Evolutionary conservation across 53 echinoderm and acorn worm species (phyloP).

Genomic region (Stichopus horrens): DNA sequence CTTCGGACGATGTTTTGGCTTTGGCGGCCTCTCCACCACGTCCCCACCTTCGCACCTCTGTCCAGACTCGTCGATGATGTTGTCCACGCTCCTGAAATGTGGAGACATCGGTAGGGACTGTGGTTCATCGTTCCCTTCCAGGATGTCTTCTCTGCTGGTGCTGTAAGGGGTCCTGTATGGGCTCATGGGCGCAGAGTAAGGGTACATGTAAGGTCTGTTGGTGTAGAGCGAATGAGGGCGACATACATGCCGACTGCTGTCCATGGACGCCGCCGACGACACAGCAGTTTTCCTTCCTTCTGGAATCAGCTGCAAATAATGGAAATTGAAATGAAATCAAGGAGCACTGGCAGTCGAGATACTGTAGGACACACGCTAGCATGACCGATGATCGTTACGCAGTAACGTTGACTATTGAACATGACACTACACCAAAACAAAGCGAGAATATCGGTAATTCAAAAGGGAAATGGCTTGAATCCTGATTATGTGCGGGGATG

Average conservation of each 20-base stretch:
- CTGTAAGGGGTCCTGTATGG: slow-evolving; percentile 39
- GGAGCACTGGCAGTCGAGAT: too few species aligned
- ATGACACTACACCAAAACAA: neutral
- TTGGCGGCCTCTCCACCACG: slow-evolving; percentile 65
- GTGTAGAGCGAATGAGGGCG: slow-evolving; percentile 34
- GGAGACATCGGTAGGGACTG: slow-evolving; percentile 15
- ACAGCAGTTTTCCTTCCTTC: slow-evolving; percentile 17
- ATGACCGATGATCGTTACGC: too few species aligned
- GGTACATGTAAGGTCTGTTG: slow-evolving; percentile 10
- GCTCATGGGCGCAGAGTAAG: slow-evolving; percentile 35
- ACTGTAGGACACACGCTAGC: too few species aligned
- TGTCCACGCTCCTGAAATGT: slow-evolving; percentile 24
- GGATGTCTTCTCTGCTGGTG: slow-evolving; percentile 40
- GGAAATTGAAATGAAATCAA: too few species aligned
- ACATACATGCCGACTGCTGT: neutral
- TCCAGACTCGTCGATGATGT: slow-evolving; percentile 13
- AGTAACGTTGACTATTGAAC: too few species aligned
- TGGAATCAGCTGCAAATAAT: neutral
- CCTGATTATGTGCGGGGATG: neutral
- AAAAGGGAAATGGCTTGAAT: neutral
- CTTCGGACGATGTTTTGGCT: slow-evolving; percentile 77
- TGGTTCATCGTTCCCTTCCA: slow-evolving; percentile 7
- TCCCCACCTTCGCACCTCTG: slow-evolving; percentile 32
- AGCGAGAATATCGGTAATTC: neutral
- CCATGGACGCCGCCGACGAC: neutral